Percentiles rank a stretch among this genome's conserved stretches.
Evolutionary conservation across 2,888 invertebrate species (phyloP).

Genomic region (Volucella zonaria): DNA sequence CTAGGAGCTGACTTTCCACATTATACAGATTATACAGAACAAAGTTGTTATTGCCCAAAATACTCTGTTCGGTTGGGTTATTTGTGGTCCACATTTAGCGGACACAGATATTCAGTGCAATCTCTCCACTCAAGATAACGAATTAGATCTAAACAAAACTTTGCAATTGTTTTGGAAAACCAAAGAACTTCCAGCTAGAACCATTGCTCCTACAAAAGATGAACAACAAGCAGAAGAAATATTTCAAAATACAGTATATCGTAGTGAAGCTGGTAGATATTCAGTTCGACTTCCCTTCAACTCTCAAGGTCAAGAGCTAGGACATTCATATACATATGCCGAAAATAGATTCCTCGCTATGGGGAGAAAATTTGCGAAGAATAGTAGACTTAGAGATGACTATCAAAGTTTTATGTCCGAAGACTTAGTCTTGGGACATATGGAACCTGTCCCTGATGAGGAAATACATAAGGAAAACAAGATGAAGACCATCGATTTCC

Average conservation of each 20-base stretch:
- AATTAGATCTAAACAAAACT: no score
- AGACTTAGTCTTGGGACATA: conserved; percentile 8
- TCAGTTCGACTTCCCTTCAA: neutral
- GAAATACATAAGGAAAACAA: neutral
- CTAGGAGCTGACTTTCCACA: conserved; percentile 7
- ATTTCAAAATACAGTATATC: no score
- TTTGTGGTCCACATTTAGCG: neutral
- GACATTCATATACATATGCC: neutral
- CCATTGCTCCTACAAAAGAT: no score
- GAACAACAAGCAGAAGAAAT: no score
- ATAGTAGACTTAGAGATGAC: neutral
- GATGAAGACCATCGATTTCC: neutral
- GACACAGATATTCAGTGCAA: neutral
- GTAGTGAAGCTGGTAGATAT: no score
- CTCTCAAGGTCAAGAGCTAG: neutral
- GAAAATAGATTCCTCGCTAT: conserved; percentile 3
- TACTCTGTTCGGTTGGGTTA: conserved; percentile 5
- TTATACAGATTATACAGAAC: neutral
- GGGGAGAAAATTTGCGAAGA: neutral
- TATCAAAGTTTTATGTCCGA: conserved; percentile 21
- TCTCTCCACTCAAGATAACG: no score
- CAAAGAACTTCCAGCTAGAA: no score
- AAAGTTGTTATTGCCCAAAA: conserved; percentile 13
- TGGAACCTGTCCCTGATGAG: conserved; percentile 8
- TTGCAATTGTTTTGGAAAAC: no score